Conservation (phyloP, 2,888 invertebrate species). For the Ectropis crepuscularia region DNA sequence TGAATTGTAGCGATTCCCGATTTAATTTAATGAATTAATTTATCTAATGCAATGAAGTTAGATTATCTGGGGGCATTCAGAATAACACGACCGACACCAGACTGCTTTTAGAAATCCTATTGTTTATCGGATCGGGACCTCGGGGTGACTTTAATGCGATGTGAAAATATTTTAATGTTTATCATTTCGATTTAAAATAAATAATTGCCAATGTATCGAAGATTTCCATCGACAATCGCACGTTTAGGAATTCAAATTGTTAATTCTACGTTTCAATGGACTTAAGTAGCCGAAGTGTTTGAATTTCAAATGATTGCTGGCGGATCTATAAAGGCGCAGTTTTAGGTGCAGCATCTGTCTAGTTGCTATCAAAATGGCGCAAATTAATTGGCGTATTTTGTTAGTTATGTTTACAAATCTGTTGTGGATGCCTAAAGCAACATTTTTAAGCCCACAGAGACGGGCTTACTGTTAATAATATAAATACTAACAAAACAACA, state of each 20-base stretch:
- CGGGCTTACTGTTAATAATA: no score
- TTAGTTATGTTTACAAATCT: no score
- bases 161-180: slow-evolving; percentile 36
- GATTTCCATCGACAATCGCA: slow-evolving; percentile 21
- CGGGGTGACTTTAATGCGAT: slow-evolving; percentile 37
- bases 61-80: slow-evolving; percentile 50
- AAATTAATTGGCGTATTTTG: no score
- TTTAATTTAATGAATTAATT: slow-evolving; percentile 78
- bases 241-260: slow-evolving; percentile 10
- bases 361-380: no score
- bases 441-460: no score
- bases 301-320: slow-evolving; percentile 12
- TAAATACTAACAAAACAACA: background rate
- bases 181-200: slow-evolving; percentile 26
- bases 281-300: background rate
- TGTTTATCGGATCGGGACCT: slow-evolving; percentile 43
- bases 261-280: slow-evolving; percentile 2
- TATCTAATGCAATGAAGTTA: slow-evolving; percentile 51
- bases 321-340: no score
- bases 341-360: no score
- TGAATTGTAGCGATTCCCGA: slow-evolving; percentile 72
- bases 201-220: slow-evolving; percentile 16
- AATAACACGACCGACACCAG: slow-evolving; percentile 45
- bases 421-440: no score
- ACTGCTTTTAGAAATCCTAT: slow-evolving; percentile 38